Base-by-base conservation (phyloP, 2,113 vertebrate species). In the Gallinago undulata region DNA sequence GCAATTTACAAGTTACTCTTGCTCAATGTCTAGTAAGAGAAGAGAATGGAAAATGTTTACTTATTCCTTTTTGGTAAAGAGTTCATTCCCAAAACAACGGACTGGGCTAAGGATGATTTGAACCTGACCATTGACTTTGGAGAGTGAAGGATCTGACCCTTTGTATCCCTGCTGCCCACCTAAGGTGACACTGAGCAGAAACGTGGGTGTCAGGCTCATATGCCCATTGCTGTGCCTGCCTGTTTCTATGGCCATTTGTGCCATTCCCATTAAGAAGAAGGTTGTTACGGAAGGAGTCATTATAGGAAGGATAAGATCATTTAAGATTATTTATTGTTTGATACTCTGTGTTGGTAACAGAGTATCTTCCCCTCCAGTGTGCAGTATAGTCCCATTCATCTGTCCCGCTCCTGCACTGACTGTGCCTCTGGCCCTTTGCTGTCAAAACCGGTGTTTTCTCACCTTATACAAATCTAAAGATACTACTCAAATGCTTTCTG, bases 1-100 rank as follows among this genome's bases (percentile, higher is more conserved):
- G 87, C 91, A 97, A 97, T 97, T 97, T 97, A 57, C 90, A 90
- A 96, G 91, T 93, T 90, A 67, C 82, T 95, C 95, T 97, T 97
- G 95, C 96, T 94, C 94, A 95, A 96, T 6, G 10, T 70, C 89
- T 72, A 90, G 82, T 86, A 97, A 95, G 82, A 91, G 90, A 87
- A 70, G 86, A 83, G 79, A 93, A 93, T 69, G 94, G 90, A 97
- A 96, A 95, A 95, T 90, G 82, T 97, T 89, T 89, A 45, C 77
- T 95, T 73, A 77, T 73, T 82, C 66, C 89, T 87, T 66, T 87
- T 90, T 19, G 24, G 79, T 93, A 39, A 86, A 89, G 78, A 84
- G 70, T 19, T 77, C 50, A 66, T 95, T 94, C 64, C 85, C 1
- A 1, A 93, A 92, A 57, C n/a, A 94, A 19, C 25, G 2, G 47